Evolutionary conservation across 2,888 invertebrate species (phyloP), one percentile per base, ranked within the genome.

Genomic region (Brachypterus glaber): DNA sequence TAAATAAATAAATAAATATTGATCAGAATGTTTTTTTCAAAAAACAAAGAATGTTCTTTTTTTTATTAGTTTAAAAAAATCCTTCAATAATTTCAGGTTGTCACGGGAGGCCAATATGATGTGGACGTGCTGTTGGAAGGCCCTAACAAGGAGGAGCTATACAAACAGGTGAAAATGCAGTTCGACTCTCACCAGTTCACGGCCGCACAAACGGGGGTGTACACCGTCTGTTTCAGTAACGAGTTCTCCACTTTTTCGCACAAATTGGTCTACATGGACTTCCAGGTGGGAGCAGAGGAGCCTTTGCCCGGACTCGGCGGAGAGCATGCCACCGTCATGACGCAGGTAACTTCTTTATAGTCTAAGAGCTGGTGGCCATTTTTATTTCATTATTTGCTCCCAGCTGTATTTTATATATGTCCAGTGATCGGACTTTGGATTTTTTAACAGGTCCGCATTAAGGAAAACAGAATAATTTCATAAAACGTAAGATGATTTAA

Each of bases 181-280:
- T 97, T 92, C 67, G 97, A 97, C 65, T 90, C 89, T 16, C 85
- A 90, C 65, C 82, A 82, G 37, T 93, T 90, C 65, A 77, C 75
- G 32, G 78, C 93, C 4, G 73, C 79, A 50, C 50, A 66, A 50
- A 54, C 75, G 53, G 93, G 93, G 45, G 70, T 83, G 1, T 91
- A 90, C 59, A 77, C 80, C 45, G 85, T 85, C 8, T 96, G 98
- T 68, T 98, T 98, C 67, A 93, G 95, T 63, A 98, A 99, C 70
- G 95, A 98, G 66, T 98, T 98, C 65, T 97, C 97, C 32, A 96
- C 97, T 37, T 96, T 97, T 67, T 91, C 95, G 4, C 97, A 98
- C 63, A 98, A 98, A 68, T 76, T 96, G 48, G 91, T 98, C 15
- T 98, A 97, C 66, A 90, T 98, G 82, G 96, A 96, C 64, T 84